Base-by-base conservation (phyloP, 1,140 invertebrate species). In the Listronotus bonariensis region DNA sequence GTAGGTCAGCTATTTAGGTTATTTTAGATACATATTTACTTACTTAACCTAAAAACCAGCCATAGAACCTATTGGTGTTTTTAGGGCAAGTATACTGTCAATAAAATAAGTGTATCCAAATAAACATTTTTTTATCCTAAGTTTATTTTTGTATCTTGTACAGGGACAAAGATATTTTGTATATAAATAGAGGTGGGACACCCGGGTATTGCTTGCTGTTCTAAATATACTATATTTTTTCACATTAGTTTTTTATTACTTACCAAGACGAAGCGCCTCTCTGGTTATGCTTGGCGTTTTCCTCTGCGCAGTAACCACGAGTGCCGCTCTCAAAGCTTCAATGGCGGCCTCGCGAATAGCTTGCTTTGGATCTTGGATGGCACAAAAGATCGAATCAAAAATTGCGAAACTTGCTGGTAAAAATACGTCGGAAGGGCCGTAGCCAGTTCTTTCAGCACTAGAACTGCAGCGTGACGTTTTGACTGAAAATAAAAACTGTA, bases 361-460 rank as follows among this genome's bases (percentile, higher is more conserved):
- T n/a, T 92, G 87, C 80, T 98, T 97, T 0, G 92, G 89, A 81
- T 99, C 96, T 60, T 91, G 87, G 32, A 98, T 87, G 3, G 94
- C 93, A 73, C 91, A 91, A 71, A 99, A 96, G 62, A 99, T 97
- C 38, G 92, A 85, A 64, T 98, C 96, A 79, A 99, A 99, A 99
- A 99, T 48, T 89, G 89, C 14, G 93, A 92, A 0, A 98, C 93
- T 85, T 97, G 94, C 81, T 98, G 96, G 77, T 97, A 99, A 79
- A 99, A 99, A 79, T 97, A 97, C 12, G 96, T 98, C 3, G 96
- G 96, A 80, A 97, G 95, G 11, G 93, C 93, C 14, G 95, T 88
- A 10, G 97, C 97, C 12, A 99, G 80, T 81, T 99, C 97, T 74
- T 92, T 89, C 7, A 98, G 78, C 10, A 99, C 88, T 18, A 99